Percentiles rank a stretch among this genome's conserved stretches.
These are phyloP conservation scores for Omphaloscelis lunosa DNA, from an alignment of 2,888 invertebrate species.

Conservation along the genomic window DNA sequence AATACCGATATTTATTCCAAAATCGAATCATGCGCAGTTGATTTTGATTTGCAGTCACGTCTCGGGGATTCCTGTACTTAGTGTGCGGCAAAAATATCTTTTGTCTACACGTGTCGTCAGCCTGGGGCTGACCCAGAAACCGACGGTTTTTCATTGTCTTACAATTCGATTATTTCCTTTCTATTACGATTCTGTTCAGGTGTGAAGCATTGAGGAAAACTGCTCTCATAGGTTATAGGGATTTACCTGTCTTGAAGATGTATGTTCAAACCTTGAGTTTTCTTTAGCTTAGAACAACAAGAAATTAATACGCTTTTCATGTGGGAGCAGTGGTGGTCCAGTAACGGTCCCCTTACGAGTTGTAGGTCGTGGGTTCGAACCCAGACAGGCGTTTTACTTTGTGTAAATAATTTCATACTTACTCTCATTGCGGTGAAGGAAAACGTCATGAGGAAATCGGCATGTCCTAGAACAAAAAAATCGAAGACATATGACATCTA, in stretches of 20 bases:
- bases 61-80: slow-evolving; percentile 30
- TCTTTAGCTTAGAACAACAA: slow-evolving; percentile 4
- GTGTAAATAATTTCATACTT: too few species aligned
- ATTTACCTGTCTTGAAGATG: slow-evolving; percentile 40
- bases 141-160: slow-evolving; percentile 45
- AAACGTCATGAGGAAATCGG: too few species aligned
- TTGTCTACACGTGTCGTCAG: slow-evolving; percentile 20
- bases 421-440: too few species aligned
- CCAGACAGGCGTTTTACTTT: too few species aligned
- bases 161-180: slow-evolving; percentile 47
- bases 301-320: slow-evolving; percentile 11
- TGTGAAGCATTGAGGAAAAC: slow-evolving; percentile 41
- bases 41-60: slow-evolving; percentile 37
- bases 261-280: slow-evolving; percentile 36
- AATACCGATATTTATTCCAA: slow-evolving; percentile 18
- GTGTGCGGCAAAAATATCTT: not conserved
- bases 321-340: not conserved
- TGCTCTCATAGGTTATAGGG: slow-evolving; percentile 9
- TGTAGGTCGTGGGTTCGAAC: too few species aligned
- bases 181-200: slow-evolving; percentile 48
- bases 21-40: slow-evolving; percentile 9
- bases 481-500: too few species aligned
- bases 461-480: too few species aligned
- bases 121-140: slow-evolving; percentile 37
- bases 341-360: too few species aligned